Base-by-base conservation (phyloP, 2,797 vertebrate species). In the Taeniopygia guttata region DNA sequence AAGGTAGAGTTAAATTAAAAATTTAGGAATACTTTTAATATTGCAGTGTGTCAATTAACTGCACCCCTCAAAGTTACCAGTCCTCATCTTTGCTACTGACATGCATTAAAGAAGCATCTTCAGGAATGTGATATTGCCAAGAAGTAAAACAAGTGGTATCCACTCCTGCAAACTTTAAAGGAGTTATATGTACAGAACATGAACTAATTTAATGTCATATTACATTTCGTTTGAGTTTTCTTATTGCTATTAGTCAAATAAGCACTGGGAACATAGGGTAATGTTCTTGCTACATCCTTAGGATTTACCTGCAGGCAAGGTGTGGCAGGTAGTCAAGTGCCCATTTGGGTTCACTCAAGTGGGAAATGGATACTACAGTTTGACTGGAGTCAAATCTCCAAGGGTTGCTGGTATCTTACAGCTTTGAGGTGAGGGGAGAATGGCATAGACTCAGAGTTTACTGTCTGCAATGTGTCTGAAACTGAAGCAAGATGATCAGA, bases 1-100 rank as follows among this genome's bases (percentile, higher is more conserved):
- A 27, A 90, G 7, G 46, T 18, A 46, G 72, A 89, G 79, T 60
- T 9, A 95, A 90, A 95, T 89, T 13, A 58, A 94, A 95, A 87
- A 81, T 69, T 45, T 80, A 91, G 34, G 26, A 56, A 4, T 16
- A 45, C 15, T 91, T 79, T 89, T 72, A 88, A 15, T 87, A 76
- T 62, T 79, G n/a, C 59, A 68, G 20, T 52, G 63, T 78, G 63
- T 76, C 32, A 90, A 56, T 46, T 58, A 73, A 60, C 43, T 60
- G 11, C 64, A 45, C n/a, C 15, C 70, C 32, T 94, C 79, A 51
- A 68, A 66, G 48, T 74, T 20, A 72, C 30, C 43, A 73, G 20
- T 58, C n/a, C 25, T 75, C 14, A 19, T 86, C 42, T 46, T 87
- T 55, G 49, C 56, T 42, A n/a, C 60, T 83, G 38, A 43, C 23